These are phyloP conservation scores for Neodontobutis hainanensis DNA, from an alignment of 2,113 vertebrate species.

Conservation along the genomic window DNA sequence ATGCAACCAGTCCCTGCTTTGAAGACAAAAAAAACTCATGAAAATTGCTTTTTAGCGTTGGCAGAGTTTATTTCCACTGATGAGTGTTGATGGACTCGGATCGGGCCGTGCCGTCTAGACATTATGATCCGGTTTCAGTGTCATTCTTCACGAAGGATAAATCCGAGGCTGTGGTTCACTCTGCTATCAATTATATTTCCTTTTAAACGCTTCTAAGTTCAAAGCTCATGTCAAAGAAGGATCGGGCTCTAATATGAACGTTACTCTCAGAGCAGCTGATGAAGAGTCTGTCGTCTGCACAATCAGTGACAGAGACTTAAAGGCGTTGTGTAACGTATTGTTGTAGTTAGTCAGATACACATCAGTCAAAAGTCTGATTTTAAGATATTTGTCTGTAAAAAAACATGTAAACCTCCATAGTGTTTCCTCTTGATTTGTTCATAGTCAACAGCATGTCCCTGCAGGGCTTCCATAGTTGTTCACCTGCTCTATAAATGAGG, in stretches of 20 bases:
- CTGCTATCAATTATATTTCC: slow-evolving; percentile 29
- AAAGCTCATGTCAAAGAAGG: background rate
- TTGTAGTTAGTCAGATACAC: too few relatives aligned
- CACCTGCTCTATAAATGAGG: too few relatives aligned
- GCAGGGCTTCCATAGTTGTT: too few relatives aligned
- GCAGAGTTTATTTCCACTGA: background rate
- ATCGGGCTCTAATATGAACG: background rate
- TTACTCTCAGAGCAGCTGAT: background rate
- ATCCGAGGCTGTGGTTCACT: background rate
- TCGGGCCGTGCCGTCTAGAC: slow-evolving; percentile 22
- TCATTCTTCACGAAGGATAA: slow-evolving; percentile 3
- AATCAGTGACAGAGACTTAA: too few relatives aligned
- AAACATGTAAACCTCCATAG: too few relatives aligned
- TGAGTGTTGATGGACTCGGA: background rate
- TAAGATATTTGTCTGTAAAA: too few relatives aligned
- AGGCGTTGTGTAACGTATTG: too few relatives aligned
- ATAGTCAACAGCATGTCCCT: too few relatives aligned
- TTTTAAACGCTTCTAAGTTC: background rate
- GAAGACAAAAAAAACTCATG: background rate
- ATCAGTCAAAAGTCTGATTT: too few relatives aligned
- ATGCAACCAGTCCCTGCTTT: background rate
- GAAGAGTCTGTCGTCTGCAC: background rate
- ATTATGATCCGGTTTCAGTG: slow-evolving; percentile 16
- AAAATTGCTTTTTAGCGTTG: background rate
- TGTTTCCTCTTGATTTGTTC: too few relatives aligned